Base-by-base conservation (phyloP, 1,140 invertebrate genomes). In the Zaprionus taronus region DNA sequence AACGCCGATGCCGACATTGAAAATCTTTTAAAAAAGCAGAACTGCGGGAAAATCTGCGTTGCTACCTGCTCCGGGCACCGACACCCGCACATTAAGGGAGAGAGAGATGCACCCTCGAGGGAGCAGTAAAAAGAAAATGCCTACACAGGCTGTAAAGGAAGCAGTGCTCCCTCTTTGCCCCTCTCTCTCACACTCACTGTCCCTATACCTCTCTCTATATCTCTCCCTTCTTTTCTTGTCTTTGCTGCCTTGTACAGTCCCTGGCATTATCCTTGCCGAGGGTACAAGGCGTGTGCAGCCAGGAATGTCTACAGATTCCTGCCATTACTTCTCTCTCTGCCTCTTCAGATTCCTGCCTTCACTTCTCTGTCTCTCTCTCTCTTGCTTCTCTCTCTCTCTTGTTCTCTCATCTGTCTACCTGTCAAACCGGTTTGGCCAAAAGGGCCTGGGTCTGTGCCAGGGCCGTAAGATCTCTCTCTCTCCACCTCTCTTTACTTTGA, bases 381-480 rank as follows among this genome's bases (percentile, higher is more conserved):
- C 28, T 31, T 34, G 31, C 31, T 34, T 31, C 5, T 55, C 53
- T 34, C 26, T n/a, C 31, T 20, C 58, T 41, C 36, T 28, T 34
- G 5, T 26, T 24, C 41, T 11, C 31, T 22, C 20, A 36, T 55
- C 22, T 58, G 38, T 47, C 78, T 89, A 89, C 84, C 84, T 89
- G 84, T 90, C 70, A 79, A 85, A 89, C 84, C 79, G 85, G 84
- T 89, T 89, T 64, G 71, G 65, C 55, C 60, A 73, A 90, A 90
- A 84, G 41, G 41, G 41, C 41, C 41, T 76, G 72, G 79, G 47
- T 53, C 62, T 47, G 61, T 56, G 58, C 55, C 58, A 63, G 28
- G 57, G 81, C 80, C 41, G 72, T 17, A 41, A 47, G 28, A 17
- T 47, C 41, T 47, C n/a, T 47, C n/a, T n/a, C n/a, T 44, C 31